Evolutionary conservation across 2,113 vertebrate species (phyloP).

Genomic region (Glareola pratincola): DNA sequence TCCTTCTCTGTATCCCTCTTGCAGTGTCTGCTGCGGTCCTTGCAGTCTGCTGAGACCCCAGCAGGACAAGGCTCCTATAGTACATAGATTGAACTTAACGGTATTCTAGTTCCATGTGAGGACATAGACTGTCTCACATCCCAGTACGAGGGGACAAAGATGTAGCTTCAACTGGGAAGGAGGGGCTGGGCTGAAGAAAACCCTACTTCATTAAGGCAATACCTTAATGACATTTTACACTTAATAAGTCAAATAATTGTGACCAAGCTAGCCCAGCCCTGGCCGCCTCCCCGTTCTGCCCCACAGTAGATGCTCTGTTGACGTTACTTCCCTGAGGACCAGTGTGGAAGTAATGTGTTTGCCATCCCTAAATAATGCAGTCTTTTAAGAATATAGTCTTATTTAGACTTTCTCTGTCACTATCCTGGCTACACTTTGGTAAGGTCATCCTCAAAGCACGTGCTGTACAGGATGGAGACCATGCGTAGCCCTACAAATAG

Average conservation of each 20-base stretch:
- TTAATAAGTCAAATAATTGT: background rate
- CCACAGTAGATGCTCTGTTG: background rate
- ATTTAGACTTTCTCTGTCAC: background rate
- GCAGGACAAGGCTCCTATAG: background rate
- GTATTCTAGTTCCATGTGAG: background rate
- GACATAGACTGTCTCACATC: background rate
- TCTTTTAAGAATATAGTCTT: background rate
- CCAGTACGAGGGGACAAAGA: background rate
- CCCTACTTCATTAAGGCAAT: background rate
- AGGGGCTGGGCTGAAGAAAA: background rate
- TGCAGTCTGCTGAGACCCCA: background rate
- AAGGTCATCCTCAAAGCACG: background rate
- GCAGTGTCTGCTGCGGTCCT: background rate
- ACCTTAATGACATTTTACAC: background rate
- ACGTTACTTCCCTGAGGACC: background rate
- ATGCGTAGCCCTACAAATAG: rapidly evolving
- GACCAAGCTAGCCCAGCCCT: background rate
- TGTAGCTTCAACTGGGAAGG: background rate
- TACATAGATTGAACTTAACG: background rate
- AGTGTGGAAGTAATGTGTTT: background rate
- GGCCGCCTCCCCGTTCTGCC: background rate
- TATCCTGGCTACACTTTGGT: background rate
- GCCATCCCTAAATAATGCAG: background rate
- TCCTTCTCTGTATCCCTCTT: background rate
- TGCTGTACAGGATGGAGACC: background rate